Conservation (phyloP, 2,888 invertebrate species). For the Temnothorax rugatulus region DNA sequence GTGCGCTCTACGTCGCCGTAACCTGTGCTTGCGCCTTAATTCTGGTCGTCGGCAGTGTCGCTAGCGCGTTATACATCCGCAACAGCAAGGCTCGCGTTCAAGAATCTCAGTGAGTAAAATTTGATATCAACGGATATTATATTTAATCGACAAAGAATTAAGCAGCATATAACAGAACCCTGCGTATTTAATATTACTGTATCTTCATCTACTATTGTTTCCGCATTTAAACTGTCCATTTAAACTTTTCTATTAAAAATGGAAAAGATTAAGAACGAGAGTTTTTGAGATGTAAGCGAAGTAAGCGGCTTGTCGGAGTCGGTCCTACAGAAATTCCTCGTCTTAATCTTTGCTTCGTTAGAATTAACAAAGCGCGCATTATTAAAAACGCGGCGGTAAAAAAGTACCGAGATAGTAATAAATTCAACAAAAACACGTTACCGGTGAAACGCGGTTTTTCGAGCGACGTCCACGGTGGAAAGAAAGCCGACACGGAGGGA, state of each 20-base stretch:
- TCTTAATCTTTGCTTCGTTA: neutral
- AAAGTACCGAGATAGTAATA: conserved; percentile 18
- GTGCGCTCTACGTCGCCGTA: conserved; percentile 92
- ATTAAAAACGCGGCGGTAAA: conserved; percentile 13
- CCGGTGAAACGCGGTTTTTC: neutral
- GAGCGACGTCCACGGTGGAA: neutral
- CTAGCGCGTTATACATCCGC: conserved; percentile 90
- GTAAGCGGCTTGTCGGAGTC: neutral
- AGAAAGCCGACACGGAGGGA: conserved; percentile 17
- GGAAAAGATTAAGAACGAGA: neutral
- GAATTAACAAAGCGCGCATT: conserved; percentile 15
- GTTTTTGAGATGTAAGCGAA: neutral
- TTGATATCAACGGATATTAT: neutral
- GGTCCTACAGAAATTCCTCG: neutral
- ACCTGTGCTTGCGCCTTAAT: conserved; percentile 93
- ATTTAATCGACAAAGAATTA: neutral
- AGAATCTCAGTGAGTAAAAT: conserved; percentile 89
- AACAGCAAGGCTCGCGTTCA: conserved; percentile 90
- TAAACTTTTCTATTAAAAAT: neutral
- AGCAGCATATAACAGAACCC: neutral
- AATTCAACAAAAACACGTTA: neutral
- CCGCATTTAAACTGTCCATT: neutral
- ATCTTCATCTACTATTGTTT: neutral
- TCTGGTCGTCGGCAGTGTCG: conserved; percentile 90
- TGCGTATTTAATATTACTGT: too few relatives aligned